These are phyloP conservation scores for Zaprionus africanus DNA, from an alignment of 1,140 invertebrate genomes.

Conservation along the genomic window DNA sequence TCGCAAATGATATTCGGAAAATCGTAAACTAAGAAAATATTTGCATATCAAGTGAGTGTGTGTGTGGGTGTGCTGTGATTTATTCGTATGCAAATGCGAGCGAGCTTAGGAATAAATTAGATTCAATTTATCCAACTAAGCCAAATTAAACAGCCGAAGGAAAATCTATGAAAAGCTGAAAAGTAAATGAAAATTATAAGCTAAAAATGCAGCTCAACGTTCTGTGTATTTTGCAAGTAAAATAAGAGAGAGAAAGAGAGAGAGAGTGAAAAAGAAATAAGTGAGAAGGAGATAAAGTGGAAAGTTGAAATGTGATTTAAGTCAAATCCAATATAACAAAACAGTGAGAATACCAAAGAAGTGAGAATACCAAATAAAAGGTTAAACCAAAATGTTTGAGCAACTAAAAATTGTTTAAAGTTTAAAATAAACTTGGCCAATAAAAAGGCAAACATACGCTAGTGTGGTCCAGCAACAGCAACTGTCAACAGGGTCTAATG, in stretches of 20 bases:
- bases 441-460: constrained; percentile 19
- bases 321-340: not conserved
- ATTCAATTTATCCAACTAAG: not conserved
- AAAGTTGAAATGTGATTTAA: not conserved
- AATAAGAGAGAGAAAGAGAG: not conserved
- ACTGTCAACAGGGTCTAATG: constrained; percentile 32
- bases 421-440: not conserved
- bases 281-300: no score
- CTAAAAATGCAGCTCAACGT: constrained; percentile 8
- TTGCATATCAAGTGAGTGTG: constrained; percentile 32
- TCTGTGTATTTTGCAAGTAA: constrained; percentile 8
- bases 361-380: not conserved
- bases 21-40: constrained; percentile 15
- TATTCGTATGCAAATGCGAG: constrained; percentile 12
- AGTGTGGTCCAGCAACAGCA: constrained; percentile 2
- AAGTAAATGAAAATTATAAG: not conserved
- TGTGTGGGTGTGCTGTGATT: constrained; percentile 1
- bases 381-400: not conserved
- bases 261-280: no score
- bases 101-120: not conserved
- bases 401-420: constrained; percentile 9
- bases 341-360: not conserved
- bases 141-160: not conserved
- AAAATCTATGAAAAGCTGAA: constrained; percentile 6
- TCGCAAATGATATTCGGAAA: constrained; percentile 17